Evolutionary conservation across 2,888 invertebrate species (phyloP).

Genomic region (Xestobium rufovillosum): DNA sequence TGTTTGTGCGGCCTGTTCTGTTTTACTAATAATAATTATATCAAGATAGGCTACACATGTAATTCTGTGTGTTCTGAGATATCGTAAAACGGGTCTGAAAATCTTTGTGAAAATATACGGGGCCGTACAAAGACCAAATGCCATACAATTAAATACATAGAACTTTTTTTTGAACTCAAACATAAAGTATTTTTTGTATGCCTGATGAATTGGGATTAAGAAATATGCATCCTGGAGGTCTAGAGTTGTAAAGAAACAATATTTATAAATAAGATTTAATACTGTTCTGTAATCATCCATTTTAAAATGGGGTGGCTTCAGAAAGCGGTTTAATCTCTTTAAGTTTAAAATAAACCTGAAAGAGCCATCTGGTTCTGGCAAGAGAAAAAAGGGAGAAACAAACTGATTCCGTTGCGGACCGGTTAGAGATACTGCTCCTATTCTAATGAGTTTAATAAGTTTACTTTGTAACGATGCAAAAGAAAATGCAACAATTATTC

Average conservation of each 20-base stretch:
- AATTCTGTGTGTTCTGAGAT: slow-evolving; percentile 17
- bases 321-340: slow-evolving; percentile 3
- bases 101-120: slow-evolving; percentile 27
- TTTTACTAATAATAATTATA: slow-evolving; percentile 18
- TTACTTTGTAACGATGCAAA: too few relatives aligned
- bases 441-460: neutral
- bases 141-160: slow-evolving; percentile 4
- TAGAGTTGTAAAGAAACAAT: slow-evolving; percentile 16
- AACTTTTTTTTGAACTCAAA: slow-evolving; percentile 3
- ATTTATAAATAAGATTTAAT: slow-evolving; percentile 17
- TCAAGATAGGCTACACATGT: slow-evolving; percentile 22
- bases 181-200: neutral
- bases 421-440: slow-evolving; percentile 6
- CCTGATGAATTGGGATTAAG: slow-evolving; percentile 4
- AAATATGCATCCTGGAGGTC: slow-evolving; percentile 16
- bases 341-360: slow-evolving; percentile 8
- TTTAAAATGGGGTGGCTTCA: slow-evolving; percentile 26
- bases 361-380: slow-evolving; percentile 6
- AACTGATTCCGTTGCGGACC: neutral
- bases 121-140: slow-evolving; percentile 3
- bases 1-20: slow-evolving; percentile 7
- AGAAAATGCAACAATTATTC: too few relatives aligned
- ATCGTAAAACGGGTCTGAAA: slow-evolving; percentile 21
- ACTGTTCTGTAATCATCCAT: slow-evolving; percentile 26
- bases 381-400: slow-evolving; percentile 6